These are phyloP conservation scores for Microctonus brassicae DNA, from an alignment of 2,888 invertebrate genomes.

Conservation along the genomic window DNA sequence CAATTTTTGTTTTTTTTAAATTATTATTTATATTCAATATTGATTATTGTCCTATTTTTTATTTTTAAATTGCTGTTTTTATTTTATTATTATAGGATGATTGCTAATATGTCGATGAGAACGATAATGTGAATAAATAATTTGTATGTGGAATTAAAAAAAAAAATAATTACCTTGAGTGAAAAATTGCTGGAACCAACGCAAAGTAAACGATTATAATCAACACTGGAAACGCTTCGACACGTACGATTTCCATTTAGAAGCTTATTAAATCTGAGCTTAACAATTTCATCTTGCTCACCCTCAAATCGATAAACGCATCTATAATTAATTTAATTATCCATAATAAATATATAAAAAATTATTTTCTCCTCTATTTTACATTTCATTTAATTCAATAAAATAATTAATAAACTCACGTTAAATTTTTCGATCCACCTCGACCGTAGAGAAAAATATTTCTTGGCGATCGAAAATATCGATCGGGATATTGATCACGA, in stretches of 20 bases:
- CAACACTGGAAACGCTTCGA: conserved; percentile 63
- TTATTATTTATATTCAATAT: too few species aligned
- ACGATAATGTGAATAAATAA: background rate
- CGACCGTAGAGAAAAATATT: conserved; percentile 90
- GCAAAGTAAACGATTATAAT: conserved; percentile 65
- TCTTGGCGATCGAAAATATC: conserved; percentile 83
- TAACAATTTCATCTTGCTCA: conserved; percentile 84
- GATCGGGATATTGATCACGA: conserved; percentile 77
- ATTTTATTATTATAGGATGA: background rate
- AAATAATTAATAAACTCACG: too few species aligned
- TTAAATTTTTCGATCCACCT: conserved; percentile 85
- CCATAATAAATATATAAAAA: background rate
- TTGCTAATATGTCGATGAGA: background rate
- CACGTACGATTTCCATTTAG: conserved; percentile 71
- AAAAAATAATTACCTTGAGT: conserved; percentile 67
- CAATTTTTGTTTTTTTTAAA: too few species aligned
- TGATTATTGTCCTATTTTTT: conserved; percentile 3
- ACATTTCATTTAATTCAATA: background rate
- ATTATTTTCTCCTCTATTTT: background rate
- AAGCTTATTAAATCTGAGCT: conserved; percentile 81
- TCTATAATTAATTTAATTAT: conserved; percentile 68
- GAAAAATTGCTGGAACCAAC: conserved; percentile 64
- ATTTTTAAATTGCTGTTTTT: too few species aligned
- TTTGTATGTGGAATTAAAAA: conserved; percentile 3
- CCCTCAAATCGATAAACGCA: conserved; percentile 92